Conservation (phyloP, 2,113 vertebrate genomes). For the Sarotherodon lohbergeri region DNA sequence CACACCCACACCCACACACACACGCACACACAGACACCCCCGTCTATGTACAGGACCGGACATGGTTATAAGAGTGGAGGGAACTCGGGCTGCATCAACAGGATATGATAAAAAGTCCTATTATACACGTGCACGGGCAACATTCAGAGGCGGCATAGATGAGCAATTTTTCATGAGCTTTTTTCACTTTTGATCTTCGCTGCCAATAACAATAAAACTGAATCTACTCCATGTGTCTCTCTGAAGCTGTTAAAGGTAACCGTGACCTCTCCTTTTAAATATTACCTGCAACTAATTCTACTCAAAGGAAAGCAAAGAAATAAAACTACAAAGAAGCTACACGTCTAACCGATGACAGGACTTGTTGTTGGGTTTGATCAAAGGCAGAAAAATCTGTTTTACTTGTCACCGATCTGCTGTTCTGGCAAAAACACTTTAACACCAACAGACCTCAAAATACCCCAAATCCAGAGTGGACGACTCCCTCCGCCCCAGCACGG, state of each 20-base stretch:
- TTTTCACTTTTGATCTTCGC: background rate
- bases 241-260: background rate
- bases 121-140: background rate
- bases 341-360: background rate
- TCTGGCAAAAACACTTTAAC: background rate
- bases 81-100: conserved; percentile 41
- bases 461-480: background rate
- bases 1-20: background rate
- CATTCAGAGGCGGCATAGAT: background rate
- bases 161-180: background rate
- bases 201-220: background rate
- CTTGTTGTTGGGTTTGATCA: background rate
- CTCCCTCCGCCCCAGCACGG: background rate
- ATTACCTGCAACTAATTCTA: background rate
- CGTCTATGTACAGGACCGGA: background rate
- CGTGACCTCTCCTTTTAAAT: background rate
- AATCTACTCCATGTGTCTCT: background rate
- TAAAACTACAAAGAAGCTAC: background rate
- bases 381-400: background rate
- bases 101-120: conserved; percentile 44
- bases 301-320: background rate
- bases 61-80: background rate
- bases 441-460: background rate
- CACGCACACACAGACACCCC: background rate
- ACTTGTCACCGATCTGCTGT: background rate